Base-by-base conservation (phyloP, 2,797 vertebrate genomes). In the Denticeps clupeoides region DNA sequence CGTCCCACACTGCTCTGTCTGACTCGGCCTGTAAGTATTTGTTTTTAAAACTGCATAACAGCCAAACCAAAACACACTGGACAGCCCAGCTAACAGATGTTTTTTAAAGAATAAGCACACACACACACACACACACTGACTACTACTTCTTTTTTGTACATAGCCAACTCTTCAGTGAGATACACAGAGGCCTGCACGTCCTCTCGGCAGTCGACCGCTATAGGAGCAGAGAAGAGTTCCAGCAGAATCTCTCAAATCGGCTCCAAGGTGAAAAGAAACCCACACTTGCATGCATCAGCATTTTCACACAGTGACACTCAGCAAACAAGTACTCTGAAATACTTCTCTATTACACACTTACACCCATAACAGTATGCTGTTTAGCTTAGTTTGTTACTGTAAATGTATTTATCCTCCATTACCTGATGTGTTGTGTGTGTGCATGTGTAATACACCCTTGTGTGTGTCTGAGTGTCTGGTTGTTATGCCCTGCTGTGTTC, bases 141-240 rank as follows among this genome's bases (percentile, higher is more conserved):
- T 21, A 18, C 21, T 22, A 6, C 19, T 32, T 23, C 15, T 26
- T 54, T 19, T 53, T 13, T 11, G 11, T 49, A 16, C 70, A 58
- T 79, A 85, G 89, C 88, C 7, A 90, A 87, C 0, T 91, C 89
- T 0, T 91, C 82, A 3, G 55, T 80, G 44, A 59, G 73, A 7
- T 77, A 72, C 73, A 82, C 86, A 0, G 88, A 91, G 46, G 71
- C 80, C 64, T 86, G 86, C 77, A 89, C 87, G 0, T 85, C 87
- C 0, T 87, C 86, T 4, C 79, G 80, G 60, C 81, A 82, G 0
- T 62, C 83, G 0, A 71, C 66, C 26, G 77, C 80, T 0, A 32
- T 76, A 0, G 81, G 62, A 4, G 75, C 77, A 1, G 89, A 93
- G 57, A 89, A 83, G 70, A 71, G 75, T 1, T 56, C 77, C 1